Base-by-base conservation (phyloP, 1,140 invertebrate genomes). In the Trichomalopsis sarcophagae region DNA sequence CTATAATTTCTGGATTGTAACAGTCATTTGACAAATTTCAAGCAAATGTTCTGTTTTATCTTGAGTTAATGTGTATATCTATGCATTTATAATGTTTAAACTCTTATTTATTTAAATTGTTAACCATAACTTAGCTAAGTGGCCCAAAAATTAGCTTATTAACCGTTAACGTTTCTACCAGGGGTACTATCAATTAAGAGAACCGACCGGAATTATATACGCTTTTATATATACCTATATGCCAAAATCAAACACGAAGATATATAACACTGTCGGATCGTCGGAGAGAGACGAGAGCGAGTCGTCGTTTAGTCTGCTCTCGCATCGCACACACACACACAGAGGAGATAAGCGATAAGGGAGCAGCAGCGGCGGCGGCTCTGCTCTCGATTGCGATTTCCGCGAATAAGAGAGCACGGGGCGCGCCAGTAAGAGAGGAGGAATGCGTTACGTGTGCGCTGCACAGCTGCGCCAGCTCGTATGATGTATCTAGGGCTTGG, bases 371-470 rank as follows among this genome's bases (percentile, higher is more conserved):
- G 0, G 13, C 50, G 47, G 36, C 62, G 4, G 17, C 50, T 55
- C 50, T 21, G 40, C 36, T 81, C 55, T 78, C 47, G 44, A 74
- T 74, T 55, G 27, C 55, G 81, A 76, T 55, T 82, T 76, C 81
- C 55, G 21, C 50, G 81, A 82, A 82, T 14, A 7, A 21, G 17
- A 21, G 17, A 62, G 55, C 55, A n/a, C 55, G 47, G 47, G 81
- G 81, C 23, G 81, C 81, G 81, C n/a, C 81, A 36, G 3, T 0
- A 62, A 4, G 14, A 50, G 55, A 50, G 55, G 17, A n/a, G n/a
- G 79, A 81, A 81, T 81, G 79, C 79, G 79, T 17, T 62, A 62
- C 21, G 33, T 36, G 36, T 44, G 55, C 40, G 50, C 27, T 27
- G 27, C 33, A 27, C 27, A 40, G n/a, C 55, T 62, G 21, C 55